Evolutionary conservation across 2,888 invertebrate species (phyloP).

Genomic region (Drosophila melanosoma): DNA sequence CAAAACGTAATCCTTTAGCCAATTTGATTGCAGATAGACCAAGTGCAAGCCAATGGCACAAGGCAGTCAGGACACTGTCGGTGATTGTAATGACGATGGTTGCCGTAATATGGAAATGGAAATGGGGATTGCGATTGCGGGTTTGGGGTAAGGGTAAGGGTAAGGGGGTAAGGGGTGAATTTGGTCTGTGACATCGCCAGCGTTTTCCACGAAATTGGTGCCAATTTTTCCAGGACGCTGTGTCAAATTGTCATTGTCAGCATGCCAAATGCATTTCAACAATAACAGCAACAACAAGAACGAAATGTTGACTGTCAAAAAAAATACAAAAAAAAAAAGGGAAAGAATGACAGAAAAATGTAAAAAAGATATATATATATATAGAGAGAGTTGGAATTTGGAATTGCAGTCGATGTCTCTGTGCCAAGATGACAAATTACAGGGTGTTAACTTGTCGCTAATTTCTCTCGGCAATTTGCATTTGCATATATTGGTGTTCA

Average conservation of each 20-base stretch:
- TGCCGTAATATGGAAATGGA: background rate
- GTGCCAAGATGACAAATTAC: conserved; percentile 84
- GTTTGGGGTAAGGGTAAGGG: conserved; percentile 3
- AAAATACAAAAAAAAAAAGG: conserved; percentile 10
- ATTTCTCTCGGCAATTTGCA: conserved; percentile 67
- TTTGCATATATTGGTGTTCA: conserved; percentile 38
- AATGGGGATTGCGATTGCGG: background rate
- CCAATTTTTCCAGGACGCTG: conserved; percentile 81
- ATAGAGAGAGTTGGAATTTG: conserved; percentile 27
- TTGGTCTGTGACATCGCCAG: conserved; percentile 70
- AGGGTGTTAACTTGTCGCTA: conserved; percentile 80
- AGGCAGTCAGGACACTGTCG: conserved; percentile 8
- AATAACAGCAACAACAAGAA: conserved; percentile 28
- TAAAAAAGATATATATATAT: conserved; percentile 13
- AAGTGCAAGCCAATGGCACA: conserved; percentile 36
- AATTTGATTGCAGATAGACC: conserved; percentile 65
- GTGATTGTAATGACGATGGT: conserved; percentile 29
- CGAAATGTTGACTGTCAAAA: conserved; percentile 42
- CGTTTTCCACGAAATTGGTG: conserved; percentile 80
- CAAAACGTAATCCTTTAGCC: conserved; percentile 76
- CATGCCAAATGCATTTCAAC: conserved; percentile 82
- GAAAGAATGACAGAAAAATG: conserved; percentile 7
- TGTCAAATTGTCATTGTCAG: conserved; percentile 84
- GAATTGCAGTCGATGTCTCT: conserved; percentile 54
- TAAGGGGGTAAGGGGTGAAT: conserved; percentile 1